Evolutionary conservation across 1,140 invertebrate genomes (phyloP).

Genomic region (Cylas formicarius): DNA sequence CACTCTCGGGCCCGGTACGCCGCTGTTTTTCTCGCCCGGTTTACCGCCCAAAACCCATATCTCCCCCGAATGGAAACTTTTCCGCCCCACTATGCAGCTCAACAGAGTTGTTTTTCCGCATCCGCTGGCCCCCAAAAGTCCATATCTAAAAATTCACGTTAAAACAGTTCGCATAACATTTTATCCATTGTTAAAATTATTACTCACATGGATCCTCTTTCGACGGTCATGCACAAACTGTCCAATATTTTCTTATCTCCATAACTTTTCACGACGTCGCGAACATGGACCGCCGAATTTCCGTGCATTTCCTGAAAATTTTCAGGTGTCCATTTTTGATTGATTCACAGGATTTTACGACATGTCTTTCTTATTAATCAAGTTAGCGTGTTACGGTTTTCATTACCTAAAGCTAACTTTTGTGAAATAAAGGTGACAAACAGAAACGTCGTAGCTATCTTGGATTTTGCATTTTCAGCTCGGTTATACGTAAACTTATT

Average conservation of each 20-base stretch:
- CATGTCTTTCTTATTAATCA: too few relatives aligned
- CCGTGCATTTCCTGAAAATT: constrained; percentile 14
- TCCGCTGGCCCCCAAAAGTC: constrained; percentile 76
- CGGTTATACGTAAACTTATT: too few relatives aligned
- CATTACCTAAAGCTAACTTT: too few relatives aligned
- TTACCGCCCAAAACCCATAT: constrained; percentile 71
- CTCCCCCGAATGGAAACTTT: constrained; percentile 64
- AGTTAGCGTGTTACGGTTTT: too few relatives aligned
- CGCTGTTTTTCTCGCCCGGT: constrained; percentile 63
- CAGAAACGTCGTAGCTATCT: too few relatives aligned
- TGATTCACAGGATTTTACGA: too few relatives aligned
- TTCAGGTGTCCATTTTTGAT: too few relatives aligned
- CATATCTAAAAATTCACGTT: constrained; percentile 56
- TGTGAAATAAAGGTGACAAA: too few relatives aligned
- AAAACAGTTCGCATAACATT: not conserved
- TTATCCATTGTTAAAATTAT: constrained; percentile 1
- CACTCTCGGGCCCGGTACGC: constrained; percentile 69
- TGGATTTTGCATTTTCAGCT: too few relatives aligned
- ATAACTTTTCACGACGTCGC: constrained; percentile 52
- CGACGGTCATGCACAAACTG: constrained; percentile 54
- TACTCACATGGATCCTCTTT: constrained; percentile 58
- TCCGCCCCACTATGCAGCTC: constrained; percentile 75
- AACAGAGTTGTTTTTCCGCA: constrained; percentile 81
- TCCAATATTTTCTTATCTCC: constrained; percentile 50
- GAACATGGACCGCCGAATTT: constrained; percentile 45